phyloP scores from a whole-genome alignment of 2,797 vertebrate genomes.

The Coluber constrictor region DNA sequence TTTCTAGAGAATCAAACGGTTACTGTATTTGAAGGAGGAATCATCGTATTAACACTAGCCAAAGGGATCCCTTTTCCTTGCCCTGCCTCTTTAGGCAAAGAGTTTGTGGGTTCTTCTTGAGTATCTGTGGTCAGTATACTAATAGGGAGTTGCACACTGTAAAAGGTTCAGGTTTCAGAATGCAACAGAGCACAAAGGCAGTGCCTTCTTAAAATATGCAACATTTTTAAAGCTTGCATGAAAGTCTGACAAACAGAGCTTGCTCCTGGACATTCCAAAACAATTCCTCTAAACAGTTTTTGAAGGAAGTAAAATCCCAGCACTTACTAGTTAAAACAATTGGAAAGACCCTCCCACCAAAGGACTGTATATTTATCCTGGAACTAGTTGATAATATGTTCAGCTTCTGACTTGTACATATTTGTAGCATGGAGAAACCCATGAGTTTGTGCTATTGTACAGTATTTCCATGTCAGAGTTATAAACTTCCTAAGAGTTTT shows the following conservation, averaged over 20 bases:
- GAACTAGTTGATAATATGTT: background rate
- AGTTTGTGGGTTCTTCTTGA: background rate
- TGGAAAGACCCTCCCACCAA: background rate
- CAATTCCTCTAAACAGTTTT: background rate
- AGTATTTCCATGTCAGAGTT: background rate
- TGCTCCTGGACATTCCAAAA: background rate
- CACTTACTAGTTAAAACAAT: background rate
- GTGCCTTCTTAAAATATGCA: background rate
- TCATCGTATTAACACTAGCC: background rate
- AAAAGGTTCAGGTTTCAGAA: background rate
- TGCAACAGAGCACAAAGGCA: background rate
- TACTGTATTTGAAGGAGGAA: background rate
- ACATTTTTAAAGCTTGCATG: background rate
- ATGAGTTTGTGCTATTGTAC: background rate
- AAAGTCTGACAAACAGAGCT: background rate
- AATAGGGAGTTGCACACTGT: background rate
- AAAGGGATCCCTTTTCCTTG: background rate
- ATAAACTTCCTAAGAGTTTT: background rate
- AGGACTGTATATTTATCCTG: background rate
- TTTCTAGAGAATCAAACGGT: background rate
- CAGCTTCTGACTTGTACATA: background rate
- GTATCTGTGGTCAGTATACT: background rate
- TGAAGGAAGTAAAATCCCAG: background rate
- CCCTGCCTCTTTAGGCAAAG: background rate
- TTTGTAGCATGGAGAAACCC: background rate